These are phyloP conservation scores for Nemopilema nomurai DNA, from an alignment of 30 jellyfish, hydroid and myxozoan genomes.

Conservation along the genomic window DNA sequence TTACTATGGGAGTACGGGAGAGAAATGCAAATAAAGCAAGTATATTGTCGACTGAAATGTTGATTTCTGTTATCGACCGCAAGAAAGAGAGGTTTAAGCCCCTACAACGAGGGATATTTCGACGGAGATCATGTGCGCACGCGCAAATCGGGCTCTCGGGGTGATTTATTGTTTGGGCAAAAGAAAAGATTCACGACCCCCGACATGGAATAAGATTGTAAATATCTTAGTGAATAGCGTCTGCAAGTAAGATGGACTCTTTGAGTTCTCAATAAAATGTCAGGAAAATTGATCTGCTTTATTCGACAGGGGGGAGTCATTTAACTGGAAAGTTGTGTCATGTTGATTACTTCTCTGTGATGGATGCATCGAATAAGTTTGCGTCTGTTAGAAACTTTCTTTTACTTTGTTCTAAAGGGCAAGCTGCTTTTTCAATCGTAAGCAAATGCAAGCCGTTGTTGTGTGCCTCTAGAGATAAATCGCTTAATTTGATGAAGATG, in stretches of 20 bases:
- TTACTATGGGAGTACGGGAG: neutral
- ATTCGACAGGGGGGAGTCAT: neutral
- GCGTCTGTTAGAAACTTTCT: too few species aligned
- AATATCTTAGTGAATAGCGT: conserved; percentile 36
- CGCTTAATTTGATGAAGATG: too few species aligned
- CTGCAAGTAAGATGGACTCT: conserved; percentile 29
- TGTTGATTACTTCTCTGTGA: too few species aligned
- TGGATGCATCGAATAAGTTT: too few species aligned
- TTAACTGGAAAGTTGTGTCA: neutral
- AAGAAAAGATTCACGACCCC: conserved; percentile 80
- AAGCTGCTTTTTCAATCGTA: too few species aligned
- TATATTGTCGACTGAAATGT: conserved; percentile 11
- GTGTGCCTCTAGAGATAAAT: too few species aligned
- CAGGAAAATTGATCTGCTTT: conserved; percentile 29
- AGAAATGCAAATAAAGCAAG: conserved; percentile 8
- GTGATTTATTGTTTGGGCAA: conserved; percentile 65
- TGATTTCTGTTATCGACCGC: conserved; percentile 61
- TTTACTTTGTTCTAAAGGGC: too few species aligned
- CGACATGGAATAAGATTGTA: conserved; percentile 68
- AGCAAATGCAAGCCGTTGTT: too few species aligned
- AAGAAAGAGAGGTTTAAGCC: conserved; percentile 70
- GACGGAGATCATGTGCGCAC: conserved; percentile 66
- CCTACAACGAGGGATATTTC: conserved; percentile 61
- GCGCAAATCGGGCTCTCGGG: conserved; percentile 66
- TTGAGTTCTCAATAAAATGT: conserved; percentile 32